These are phyloP conservation scores for Cathartes aura DNA, from an alignment of 2,113 vertebrate species.

Conservation along the genomic window DNA sequence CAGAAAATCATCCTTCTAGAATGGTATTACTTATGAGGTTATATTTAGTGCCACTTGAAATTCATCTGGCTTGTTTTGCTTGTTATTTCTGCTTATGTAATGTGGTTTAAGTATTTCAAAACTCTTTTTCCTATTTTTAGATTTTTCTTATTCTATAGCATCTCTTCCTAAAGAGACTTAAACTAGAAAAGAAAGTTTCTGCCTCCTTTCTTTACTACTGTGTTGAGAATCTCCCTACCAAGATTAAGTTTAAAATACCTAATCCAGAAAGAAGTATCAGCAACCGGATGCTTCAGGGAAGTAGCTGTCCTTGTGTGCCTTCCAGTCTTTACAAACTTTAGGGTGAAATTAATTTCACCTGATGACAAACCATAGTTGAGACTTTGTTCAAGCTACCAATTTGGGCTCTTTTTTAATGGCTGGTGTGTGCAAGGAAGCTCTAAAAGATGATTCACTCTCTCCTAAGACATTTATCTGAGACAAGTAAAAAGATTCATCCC, in stretches of 20 bases:
- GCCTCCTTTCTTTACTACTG: not conserved
- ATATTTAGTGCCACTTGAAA: slow-evolving; percentile 51
- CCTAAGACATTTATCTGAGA: not conserved
- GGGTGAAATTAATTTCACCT: not conserved
- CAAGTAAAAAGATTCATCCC: not conserved
- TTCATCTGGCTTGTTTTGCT: slow-evolving; percentile 41
- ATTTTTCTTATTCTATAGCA: not conserved
- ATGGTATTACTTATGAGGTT: not conserved
- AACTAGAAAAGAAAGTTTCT: not conserved
- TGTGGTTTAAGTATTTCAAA: slow-evolving; percentile 26
- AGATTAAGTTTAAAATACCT: slow-evolving; percentile 9
- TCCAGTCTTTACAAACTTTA: not conserved
- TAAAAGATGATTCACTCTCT: not conserved
- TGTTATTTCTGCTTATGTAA: slow-evolving; percentile 42
- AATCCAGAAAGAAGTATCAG: not conserved
- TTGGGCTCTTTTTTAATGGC: not conserved
- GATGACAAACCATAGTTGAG: not conserved
- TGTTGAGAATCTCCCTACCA: not conserved
- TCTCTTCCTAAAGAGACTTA: not conserved
- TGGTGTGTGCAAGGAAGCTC: not conserved
- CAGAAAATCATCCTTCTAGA: slow-evolving; percentile 32
- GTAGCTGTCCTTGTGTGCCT: not conserved
- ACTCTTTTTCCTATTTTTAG: slow-evolving; percentile 28
- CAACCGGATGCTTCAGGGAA: not conserved
- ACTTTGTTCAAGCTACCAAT: not conserved